A percentile compares a stretch with the other conserved stretches of the same genome.
These are phyloP conservation scores for Drosophila gaucha DNA, from an alignment of 2,888 invertebrate species.

Conservation along the genomic window DNA sequence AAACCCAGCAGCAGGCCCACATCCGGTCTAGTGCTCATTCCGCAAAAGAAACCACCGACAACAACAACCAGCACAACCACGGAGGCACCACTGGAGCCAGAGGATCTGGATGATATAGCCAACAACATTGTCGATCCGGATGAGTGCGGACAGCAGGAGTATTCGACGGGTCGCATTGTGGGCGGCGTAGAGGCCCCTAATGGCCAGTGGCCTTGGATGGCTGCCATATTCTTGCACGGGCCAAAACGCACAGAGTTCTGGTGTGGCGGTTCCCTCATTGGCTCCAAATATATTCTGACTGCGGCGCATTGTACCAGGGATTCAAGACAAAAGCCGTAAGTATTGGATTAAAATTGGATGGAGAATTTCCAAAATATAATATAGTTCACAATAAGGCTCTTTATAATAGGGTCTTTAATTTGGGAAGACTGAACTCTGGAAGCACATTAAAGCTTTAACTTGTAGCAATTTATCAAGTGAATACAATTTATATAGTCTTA, in stretches of 20 bases:
- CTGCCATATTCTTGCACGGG: constrained; percentile 95
- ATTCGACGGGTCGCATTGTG: constrained; percentile 94
- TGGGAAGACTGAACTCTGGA: not conserved
- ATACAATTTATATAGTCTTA: not conserved
- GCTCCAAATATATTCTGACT: constrained; percentile 91
- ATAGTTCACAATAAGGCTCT: not conserved
- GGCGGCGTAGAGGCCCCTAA: constrained; percentile 94
- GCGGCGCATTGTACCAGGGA: constrained; percentile 98
- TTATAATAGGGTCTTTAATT: not conserved
- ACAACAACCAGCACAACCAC: constrained; percentile 86
- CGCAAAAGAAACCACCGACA: constrained; percentile 84
- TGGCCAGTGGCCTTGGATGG: constrained; percentile 98
- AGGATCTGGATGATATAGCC: constrained; percentile 70
- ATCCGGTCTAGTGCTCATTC: constrained; percentile 78
- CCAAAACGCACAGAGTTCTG: constrained; percentile 94
- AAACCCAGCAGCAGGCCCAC: constrained; percentile 79
- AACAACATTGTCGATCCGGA: constrained; percentile 83
- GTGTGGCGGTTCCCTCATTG: constrained; percentile 96
- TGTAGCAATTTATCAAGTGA: not conserved
- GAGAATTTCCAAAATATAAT: too few species aligned
- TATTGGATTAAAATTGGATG: constrained; percentile 53
- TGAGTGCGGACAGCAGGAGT: constrained; percentile 93
- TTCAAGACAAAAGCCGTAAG: constrained; percentile 94
- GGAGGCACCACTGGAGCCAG: constrained; percentile 72
- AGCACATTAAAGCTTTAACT: not conserved